Evolutionary conservation across 2,888 invertebrate species (phyloP).

Genomic region (Ochropacha duplaris): DNA sequence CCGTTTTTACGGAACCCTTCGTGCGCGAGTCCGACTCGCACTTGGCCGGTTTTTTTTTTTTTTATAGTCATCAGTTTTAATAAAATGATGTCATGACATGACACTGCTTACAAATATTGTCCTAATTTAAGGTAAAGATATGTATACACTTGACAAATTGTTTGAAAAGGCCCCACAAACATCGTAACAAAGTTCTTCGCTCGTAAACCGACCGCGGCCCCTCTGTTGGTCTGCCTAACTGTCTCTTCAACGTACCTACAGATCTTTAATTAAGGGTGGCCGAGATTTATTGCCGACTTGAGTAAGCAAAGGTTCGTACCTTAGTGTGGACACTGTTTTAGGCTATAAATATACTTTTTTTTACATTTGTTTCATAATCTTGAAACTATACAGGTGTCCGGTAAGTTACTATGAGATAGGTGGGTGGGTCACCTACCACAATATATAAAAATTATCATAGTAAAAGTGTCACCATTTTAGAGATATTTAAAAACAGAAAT

Average conservation of each 20-base stretch:
- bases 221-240: slow-evolving; percentile 27
- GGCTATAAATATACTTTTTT: too few relatives aligned
- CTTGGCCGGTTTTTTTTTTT: background rate
- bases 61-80: background rate
- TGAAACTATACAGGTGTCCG: too few relatives aligned
- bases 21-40: too few relatives aligned
- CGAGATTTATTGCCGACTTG: slow-evolving; percentile 50
- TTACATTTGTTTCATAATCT: too few relatives aligned
- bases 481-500: too few relatives aligned
- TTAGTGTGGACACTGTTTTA: background rate
- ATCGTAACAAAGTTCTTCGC: slow-evolving; percentile 60
- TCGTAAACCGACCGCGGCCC: slow-evolving; percentile 54
- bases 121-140: slow-evolving; percentile 20
- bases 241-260: slow-evolving; percentile 3
- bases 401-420: too few relatives aligned
- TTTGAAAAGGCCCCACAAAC: slow-evolving; percentile 63
- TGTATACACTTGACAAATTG: slow-evolving; percentile 37
- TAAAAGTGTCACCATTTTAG: too few relatives aligned
- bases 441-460: too few relatives aligned
- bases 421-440: too few relatives aligned
- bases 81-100: slow-evolving; percentile 8
- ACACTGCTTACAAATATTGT: slow-evolving; percentile 4
- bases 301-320: slow-evolving; percentile 25
- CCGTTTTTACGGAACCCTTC: too few relatives aligned
- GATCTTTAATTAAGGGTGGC: slow-evolving; percentile 48